These are phyloP conservation scores for Gasterosteus nipponicus DNA, from an alignment of 2,113 vertebrate species.

Conservation along the genomic window DNA sequence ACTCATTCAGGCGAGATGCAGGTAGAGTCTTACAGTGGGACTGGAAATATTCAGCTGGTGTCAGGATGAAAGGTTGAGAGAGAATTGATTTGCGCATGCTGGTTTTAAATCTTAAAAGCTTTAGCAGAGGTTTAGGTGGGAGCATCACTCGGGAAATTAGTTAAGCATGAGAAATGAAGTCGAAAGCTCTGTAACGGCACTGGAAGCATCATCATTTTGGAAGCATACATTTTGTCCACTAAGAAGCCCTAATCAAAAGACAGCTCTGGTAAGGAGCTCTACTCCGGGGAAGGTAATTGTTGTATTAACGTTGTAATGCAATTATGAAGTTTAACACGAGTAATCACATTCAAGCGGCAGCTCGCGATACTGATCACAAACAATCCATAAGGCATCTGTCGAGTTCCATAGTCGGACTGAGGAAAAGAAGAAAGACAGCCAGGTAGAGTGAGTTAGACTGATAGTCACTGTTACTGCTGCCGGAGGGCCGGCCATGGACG, in stretches of 20 bases:
- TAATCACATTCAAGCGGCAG: background rate
- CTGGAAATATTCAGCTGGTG: background rate
- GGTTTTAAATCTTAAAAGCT: background rate
- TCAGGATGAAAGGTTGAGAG: background rate
- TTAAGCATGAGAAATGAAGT: background rate
- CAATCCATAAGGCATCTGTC: slow-evolving; percentile 8
- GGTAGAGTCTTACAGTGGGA: background rate
- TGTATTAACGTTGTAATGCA: background rate
- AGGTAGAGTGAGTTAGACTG: slow-evolving; percentile 26
- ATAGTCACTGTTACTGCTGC: slow-evolving; percentile 24
- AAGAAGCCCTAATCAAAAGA: no score
- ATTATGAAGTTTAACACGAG: background rate
- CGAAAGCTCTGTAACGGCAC: background rate
- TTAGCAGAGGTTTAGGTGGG: background rate
- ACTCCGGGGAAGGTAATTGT: background rate
- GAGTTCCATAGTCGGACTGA: background rate
- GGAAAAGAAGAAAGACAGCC: slow-evolving; percentile 1
- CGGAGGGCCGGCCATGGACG: slow-evolving; percentile 37
- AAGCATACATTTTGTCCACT: background rate
- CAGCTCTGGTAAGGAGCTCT: background rate
- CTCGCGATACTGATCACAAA: slow-evolving; percentile 3
- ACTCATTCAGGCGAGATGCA: background rate
- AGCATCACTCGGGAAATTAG: background rate
- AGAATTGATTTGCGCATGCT: background rate
- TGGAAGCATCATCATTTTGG: background rate